Conservation (phyloP, 2,797 vertebrate species). For the Alectoris magna region DNA sequence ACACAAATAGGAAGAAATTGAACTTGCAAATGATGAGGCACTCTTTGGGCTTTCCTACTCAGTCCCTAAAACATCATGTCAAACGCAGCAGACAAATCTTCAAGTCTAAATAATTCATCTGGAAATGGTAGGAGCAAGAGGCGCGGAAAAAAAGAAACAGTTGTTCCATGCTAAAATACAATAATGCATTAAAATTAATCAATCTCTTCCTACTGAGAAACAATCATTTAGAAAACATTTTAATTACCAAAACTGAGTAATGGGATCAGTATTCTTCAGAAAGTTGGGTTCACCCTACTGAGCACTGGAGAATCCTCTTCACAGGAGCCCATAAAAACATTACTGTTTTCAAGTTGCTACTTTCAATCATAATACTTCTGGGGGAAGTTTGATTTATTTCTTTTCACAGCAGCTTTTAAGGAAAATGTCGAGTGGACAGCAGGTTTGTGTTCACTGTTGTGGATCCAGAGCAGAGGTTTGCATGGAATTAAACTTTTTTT, state of each 20-base stretch:
- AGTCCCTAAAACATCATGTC: conserved; percentile 3
- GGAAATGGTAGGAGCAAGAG: conserved; percentile 12
- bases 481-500: neutral
- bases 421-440: neutral
- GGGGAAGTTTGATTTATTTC: conserved; percentile 28
- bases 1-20: conserved; percentile 3
- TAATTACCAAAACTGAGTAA: conserved; percentile 57
- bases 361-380: conserved; percentile 38
- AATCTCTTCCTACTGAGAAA: conserved; percentile 58
- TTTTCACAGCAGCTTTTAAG: conserved; percentile 17
- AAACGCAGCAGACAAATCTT: conserved; percentile 52
- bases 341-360: conserved; percentile 24
- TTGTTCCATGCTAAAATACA: conserved; percentile 59
- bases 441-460: neutral
- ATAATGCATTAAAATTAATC: conserved; percentile 61
- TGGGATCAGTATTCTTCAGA: conserved; percentile 53
- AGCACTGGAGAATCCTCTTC: conserved; percentile 46
- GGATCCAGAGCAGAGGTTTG: neutral
- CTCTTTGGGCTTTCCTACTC: conserved; percentile 36
- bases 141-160: neutral
- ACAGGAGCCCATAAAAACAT: conserved; percentile 44
- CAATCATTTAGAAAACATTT: conserved; percentile 62
- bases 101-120: conserved; percentile 61
- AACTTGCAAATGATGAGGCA: conserved; percentile 16
- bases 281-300: conserved; percentile 37